Evolutionary conservation across 2,888 invertebrate genomes (phyloP).

Genomic region (Fabriciana adippe): DNA sequence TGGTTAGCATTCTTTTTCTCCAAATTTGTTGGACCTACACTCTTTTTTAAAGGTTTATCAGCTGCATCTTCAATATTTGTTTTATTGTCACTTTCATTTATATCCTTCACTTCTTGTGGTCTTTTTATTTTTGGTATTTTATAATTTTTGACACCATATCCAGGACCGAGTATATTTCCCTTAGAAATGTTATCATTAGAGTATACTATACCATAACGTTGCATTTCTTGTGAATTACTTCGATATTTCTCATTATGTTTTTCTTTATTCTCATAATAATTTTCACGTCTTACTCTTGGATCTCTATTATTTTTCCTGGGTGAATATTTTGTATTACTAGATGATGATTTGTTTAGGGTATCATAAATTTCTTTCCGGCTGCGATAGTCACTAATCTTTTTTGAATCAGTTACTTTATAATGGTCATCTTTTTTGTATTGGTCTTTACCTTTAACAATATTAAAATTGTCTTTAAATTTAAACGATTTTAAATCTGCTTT

Average conservation of each 20-base stretch:
- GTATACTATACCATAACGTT: conserved; percentile 65
- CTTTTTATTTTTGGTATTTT: conserved; percentile 78
- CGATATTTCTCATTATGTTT: conserved; percentile 43
- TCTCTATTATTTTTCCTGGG: conserved; percentile 62
- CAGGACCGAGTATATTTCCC: conserved; percentile 64
- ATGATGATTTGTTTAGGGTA: conserved; percentile 16
- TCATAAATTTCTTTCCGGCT: conserved; percentile 46
- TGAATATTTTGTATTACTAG: conserved; percentile 45
- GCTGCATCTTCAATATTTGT: conserved; percentile 11
- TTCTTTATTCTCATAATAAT: conserved; percentile 40
- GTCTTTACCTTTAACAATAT: conserved; percentile 36
- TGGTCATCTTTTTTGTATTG: conserved; percentile 21
- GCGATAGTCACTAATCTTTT: conserved; percentile 25
- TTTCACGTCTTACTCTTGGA: conserved; percentile 58
- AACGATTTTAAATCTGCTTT: conserved; percentile 67
- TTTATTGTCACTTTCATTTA: conserved; percentile 30
- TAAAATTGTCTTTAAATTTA: conserved; percentile 44
- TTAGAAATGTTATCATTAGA: conserved; percentile 71
- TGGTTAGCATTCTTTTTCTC: background rate
- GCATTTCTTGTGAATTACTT: conserved; percentile 42
- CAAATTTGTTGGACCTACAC: background rate
- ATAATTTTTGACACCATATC: conserved; percentile 74
- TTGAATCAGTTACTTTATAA: conserved; percentile 24
- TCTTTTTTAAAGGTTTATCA: conserved; percentile 4
- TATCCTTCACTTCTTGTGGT: conserved; percentile 44